Percentiles rank a stretch among this genome's conserved stretches.
Evolutionary conservation across 2,888 invertebrate genomes (phyloP).

Genomic region (Leptopilina drosophilae): DNA sequence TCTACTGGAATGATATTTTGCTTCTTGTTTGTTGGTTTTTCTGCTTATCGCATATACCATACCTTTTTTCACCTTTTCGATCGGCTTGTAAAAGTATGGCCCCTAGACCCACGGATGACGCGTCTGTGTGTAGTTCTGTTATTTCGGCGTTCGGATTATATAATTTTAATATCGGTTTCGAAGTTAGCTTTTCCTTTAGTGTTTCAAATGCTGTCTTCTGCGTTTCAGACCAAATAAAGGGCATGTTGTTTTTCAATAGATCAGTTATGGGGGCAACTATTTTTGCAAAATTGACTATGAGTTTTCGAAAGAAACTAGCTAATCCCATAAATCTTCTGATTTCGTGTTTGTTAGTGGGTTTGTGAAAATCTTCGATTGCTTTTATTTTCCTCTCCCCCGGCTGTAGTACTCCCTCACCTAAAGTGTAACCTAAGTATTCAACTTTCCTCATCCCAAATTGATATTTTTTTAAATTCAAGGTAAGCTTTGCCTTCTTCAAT

Average conservation of each 20-base stretch:
- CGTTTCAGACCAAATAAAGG: not conserved
- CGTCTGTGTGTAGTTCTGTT: constrained; percentile 55
- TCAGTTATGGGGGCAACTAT: not conserved
- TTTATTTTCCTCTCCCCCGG: not conserved
- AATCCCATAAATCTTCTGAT: not conserved
- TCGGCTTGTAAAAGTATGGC: too few relatives aligned
- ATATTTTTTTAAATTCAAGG: constrained; percentile 64
- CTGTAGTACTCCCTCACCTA: not conserved
- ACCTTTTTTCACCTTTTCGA: too few relatives aligned
- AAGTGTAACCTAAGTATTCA: constrained; percentile 65
- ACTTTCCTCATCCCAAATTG: constrained; percentile 53
- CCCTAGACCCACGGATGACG: too few relatives aligned
- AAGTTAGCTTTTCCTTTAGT: constrained; percentile 50
- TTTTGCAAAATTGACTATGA: not conserved
- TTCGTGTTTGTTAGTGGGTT: not conserved
- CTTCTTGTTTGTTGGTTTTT: too few relatives aligned
- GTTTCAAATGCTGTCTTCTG: not conserved
- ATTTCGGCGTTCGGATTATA: constrained; percentile 44
- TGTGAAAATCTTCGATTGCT: not conserved
- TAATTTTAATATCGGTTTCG: constrained; percentile 39
- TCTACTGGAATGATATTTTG: too few relatives aligned
- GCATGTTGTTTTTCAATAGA: not conserved
- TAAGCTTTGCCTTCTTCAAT: constrained; percentile 58
- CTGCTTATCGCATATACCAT: too few relatives aligned
- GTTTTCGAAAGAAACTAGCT: not conserved